Base-by-base conservation (phyloP, 2,113 vertebrate genomes). In the Anhinga anhinga region DNA sequence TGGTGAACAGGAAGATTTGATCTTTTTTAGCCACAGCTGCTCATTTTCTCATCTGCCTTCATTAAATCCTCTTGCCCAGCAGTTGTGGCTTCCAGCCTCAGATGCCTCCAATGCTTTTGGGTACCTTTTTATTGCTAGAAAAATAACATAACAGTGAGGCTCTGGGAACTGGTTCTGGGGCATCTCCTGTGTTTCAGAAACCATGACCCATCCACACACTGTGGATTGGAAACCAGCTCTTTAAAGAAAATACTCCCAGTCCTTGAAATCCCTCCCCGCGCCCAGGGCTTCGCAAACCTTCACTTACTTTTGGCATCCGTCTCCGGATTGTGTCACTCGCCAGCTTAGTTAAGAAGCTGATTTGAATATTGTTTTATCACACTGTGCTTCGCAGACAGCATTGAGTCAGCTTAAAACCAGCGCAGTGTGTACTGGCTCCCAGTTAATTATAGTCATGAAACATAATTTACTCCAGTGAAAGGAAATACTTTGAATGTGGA, bases 341-440 rank as follows among this genome's bases (percentile, higher is more conserved):
- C 82, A 77, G 93, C 93, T 95, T 77, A 38, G 92, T 69, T 82
- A 91, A 94, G 79, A 59, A 93, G 79, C 91, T 81, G 82, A 95
- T 97, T 97, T 95, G 97, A 97, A 92, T 96, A 83, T 81, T 95
- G 96, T 97, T 97, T 96, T 95, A 90, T 96, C 96, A 91, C 90
- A 73, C 92, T 93, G 87, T 76, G 82, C 90, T 94, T 94, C 47
- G 12, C 92, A 96, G 95, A 96, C 96, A 95, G 93, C 93, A 58
- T 92, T 95, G 97, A 97, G 95, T 97, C 95, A 97, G 97, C 96
- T 93, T 40, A 61, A 92, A 96, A 86, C 93, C 93, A 96, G 93
- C 53, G 8, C 90, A 88, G 90, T 94, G 92, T 92, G 79, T 86
- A 70, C 90, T 96, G 95, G 78, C 96, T 97, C 85, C 92, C 95